These are phyloP conservation scores for Hippotragus niger DNA, from an alignment of 2,113 vertebrate species.

Conservation along the genomic window DNA sequence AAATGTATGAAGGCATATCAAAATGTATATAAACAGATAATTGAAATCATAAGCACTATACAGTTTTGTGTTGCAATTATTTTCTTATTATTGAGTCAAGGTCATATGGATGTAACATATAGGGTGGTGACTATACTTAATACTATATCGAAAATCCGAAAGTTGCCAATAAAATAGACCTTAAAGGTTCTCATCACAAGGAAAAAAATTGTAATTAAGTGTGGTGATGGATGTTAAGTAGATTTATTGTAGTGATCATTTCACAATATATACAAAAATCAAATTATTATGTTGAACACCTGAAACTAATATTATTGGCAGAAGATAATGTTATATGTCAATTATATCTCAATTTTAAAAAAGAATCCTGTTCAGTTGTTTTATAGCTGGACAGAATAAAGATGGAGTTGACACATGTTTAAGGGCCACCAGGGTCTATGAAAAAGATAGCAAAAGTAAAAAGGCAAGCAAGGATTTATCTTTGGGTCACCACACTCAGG, in stretches of 20 bases:
- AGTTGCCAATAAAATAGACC: neutral
- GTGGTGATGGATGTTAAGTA: neutral
- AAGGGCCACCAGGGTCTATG: neutral
- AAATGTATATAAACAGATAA: neutral
- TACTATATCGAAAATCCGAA: neutral
- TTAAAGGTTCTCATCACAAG: neutral
- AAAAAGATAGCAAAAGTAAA: neutral
- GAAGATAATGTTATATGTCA: neutral
- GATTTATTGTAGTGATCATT: neutral
- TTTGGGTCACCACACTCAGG: neutral
- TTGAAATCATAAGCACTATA: neutral
- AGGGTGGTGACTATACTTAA: neutral
- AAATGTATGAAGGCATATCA: neutral
- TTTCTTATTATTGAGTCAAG: neutral
- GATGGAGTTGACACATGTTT: neutral
- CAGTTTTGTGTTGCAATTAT: neutral
- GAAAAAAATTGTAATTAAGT: neutral
- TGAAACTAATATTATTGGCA: neutral
- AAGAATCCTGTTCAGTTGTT: neutral
- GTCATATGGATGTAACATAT: neutral
- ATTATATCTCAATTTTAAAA: neutral
- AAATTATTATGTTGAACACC: neutral
- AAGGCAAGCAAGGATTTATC: neutral
- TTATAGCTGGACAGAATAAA: constrained; percentile 5
- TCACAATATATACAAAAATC: neutral